These are phyloP conservation scores for Struthidea cinerea DNA, from an alignment of 2,113 vertebrate genomes.

Conservation along the genomic window DNA sequence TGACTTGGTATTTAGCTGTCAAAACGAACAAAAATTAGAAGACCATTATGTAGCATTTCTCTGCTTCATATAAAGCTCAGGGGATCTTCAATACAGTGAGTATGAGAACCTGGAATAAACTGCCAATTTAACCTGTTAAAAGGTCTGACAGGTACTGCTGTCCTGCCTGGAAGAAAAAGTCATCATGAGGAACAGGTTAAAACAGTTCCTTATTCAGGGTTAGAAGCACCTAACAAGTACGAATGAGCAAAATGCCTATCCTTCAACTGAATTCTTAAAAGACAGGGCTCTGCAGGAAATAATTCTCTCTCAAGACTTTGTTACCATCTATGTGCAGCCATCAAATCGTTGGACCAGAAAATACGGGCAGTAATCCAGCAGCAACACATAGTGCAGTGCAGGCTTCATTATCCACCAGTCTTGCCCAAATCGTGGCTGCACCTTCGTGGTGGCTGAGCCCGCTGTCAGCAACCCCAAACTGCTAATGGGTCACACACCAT, in stretches of 20 bases:
- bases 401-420: not conserved
- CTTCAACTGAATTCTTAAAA: not conserved
- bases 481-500: not conserved
- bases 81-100: not conserved
- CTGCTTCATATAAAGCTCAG: not conserved
- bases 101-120: not conserved
- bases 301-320: not conserved
- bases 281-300: not conserved
- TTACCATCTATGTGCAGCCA: not conserved
- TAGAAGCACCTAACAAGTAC: not conserved
- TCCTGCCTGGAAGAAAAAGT: not conserved
- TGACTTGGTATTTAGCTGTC: slow-evolving; percentile 55
- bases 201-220: not conserved
- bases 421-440: not conserved
- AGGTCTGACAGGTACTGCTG: not conserved
- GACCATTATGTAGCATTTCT: slow-evolving; percentile 43
- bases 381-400: accelerated
- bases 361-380: not conserved
- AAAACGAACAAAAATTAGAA: slow-evolving; percentile 68
- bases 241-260: not conserved
- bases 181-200: not conserved
- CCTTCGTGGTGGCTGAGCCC: not conserved
- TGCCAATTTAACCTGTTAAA: not conserved
- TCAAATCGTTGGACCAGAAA: not conserved
- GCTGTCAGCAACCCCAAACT: not conserved